Evolutionary conservation across 1,140 invertebrate species (phyloP).

Genomic region (Elysia chlorotica): DNA sequence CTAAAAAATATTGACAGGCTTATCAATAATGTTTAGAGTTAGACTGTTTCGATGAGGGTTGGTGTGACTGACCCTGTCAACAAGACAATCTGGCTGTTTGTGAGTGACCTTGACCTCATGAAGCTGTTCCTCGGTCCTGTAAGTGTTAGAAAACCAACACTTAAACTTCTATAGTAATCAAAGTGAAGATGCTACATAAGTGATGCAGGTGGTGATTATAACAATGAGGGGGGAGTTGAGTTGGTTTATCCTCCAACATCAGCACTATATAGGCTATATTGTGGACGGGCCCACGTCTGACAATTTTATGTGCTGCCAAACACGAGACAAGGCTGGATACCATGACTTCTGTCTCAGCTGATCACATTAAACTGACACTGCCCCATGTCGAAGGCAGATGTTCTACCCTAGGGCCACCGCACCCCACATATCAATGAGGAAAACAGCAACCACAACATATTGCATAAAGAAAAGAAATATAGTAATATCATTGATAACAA

Average conservation of each 20-base stretch:
- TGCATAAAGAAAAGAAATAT: too few relatives aligned
- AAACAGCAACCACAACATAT: too few relatives aligned
- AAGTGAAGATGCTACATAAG: background rate
- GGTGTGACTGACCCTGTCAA: slow-evolving; percentile 42
- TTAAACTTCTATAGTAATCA: background rate
- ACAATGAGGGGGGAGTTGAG: background rate
- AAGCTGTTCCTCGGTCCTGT: slow-evolving; percentile 50
- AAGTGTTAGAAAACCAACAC: background rate
- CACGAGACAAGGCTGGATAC: too few relatives aligned
- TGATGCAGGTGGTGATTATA: background rate
- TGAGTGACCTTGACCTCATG: slow-evolving; percentile 49
- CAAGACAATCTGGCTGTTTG: slow-evolving; percentile 44
- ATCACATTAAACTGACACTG: too few relatives aligned
- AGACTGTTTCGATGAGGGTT: background rate
- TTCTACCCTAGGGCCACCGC: too few relatives aligned
- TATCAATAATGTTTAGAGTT: background rate
- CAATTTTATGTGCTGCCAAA: background rate
- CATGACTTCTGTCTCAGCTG: too few relatives aligned
- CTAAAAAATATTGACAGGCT: background rate
- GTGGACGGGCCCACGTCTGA: background rate
- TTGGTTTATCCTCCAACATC: background rate
- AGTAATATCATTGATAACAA: too few relatives aligned
- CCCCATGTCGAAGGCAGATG: too few relatives aligned
- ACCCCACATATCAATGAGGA: too few relatives aligned
- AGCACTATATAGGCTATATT: background rate